phyloP scores from a whole-genome alignment of 2,888 invertebrate genomes.

The Selenia dentaria region DNA sequence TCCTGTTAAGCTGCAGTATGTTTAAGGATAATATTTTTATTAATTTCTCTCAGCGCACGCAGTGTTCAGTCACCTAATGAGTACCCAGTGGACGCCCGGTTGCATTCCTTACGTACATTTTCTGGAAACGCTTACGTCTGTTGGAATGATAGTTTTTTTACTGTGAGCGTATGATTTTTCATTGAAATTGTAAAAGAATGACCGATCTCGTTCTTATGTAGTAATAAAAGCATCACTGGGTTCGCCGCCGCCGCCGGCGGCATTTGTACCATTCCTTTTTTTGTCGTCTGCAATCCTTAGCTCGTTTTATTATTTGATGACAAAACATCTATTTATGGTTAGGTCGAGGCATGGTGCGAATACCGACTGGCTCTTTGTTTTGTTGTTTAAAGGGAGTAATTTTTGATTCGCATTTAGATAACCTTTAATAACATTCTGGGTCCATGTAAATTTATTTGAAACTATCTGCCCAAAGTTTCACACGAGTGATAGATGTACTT shows the following conservation, averaged over 20 bases:
- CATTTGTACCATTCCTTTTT: conserved; percentile 57
- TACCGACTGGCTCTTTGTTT: conserved; percentile 37
- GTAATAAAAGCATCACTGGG: conserved; percentile 60
- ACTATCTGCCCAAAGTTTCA: too few species aligned
- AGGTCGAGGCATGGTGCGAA: conserved; percentile 45
- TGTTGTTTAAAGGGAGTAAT: conserved; percentile 19
- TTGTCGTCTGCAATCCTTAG: conserved; percentile 59
- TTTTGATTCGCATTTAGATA: conserved; percentile 19
- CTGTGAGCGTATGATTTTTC: conserved; percentile 71
- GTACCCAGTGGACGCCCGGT: conserved; percentile 56
- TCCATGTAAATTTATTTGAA: background rate
- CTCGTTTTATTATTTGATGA: conserved; percentile 64
- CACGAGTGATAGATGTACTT: too few species aligned
- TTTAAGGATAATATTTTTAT: too few species aligned
- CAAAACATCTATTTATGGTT: conserved; percentile 59
- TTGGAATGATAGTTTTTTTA: conserved; percentile 71
- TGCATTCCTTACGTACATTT: conserved; percentile 70
- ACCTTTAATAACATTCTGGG: background rate
- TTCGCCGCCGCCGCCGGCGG: conserved; percentile 48
- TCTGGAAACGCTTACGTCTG: conserved; percentile 68
- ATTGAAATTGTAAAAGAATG: conserved; percentile 71
- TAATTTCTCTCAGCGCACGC: too few species aligned
- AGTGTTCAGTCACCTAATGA: conserved; percentile 59
- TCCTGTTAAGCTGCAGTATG: too few species aligned
- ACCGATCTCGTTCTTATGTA: conserved; percentile 24